phyloP scores from a whole-genome alignment of 1,140 invertebrate species.

The Frieseomelitta varia region DNA sequence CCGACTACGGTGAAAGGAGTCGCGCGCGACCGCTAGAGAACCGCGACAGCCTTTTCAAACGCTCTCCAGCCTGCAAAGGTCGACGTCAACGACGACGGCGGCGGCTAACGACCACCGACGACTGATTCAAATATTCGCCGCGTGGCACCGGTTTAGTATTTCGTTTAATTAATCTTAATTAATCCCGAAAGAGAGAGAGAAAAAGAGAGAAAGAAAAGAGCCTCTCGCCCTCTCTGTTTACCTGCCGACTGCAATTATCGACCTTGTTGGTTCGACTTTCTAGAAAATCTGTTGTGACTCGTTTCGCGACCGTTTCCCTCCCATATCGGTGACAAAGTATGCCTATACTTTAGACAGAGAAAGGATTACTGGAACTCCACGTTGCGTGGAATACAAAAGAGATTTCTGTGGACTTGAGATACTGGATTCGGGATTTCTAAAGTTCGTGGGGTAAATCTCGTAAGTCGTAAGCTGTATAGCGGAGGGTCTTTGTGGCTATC shows the following conservation, averaged over 20 bases:
- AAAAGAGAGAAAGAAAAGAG: too few relatives aligned
- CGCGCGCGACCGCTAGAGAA: constrained; percentile 17
- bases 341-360: neutral
- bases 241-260: constrained; percentile 21
- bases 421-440: neutral
- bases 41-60: constrained; percentile 43
- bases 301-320: neutral
- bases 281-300: neutral
- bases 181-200: constrained; percentile 7
- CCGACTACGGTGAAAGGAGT: constrained; percentile 24
- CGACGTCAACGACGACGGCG: constrained; percentile 18
- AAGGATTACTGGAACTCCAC: neutral
- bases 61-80: constrained; percentile 38
- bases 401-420: neutral
- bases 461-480: neutral
- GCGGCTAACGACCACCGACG: constrained; percentile 32
- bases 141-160: neutral
- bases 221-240: neutral
- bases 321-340: neutral
- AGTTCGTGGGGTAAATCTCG: neutral
- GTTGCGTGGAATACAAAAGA: neutral
- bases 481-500: too few relatives aligned
- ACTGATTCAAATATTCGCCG: constrained; percentile 23
- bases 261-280: neutral
- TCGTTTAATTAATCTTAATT: constrained; percentile 51